phyloP scores from a whole-genome alignment of 2,113 vertebrate genomes.

The Chionis minor region DNA sequence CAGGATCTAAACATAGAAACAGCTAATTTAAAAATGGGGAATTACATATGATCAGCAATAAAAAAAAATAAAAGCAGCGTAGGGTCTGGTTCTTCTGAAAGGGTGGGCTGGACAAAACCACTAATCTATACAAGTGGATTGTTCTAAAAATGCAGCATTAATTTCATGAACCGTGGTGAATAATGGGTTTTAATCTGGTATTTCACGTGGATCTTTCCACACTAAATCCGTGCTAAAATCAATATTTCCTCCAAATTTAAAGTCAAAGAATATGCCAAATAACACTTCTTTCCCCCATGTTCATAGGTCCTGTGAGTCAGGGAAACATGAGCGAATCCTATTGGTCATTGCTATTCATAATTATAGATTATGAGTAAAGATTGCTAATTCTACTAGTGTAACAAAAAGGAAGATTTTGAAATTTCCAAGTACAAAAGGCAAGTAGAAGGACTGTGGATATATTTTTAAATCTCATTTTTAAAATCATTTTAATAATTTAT shows the following conservation, averaged over 20 bases:
- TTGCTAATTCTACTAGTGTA: background rate
- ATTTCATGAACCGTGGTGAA: background rate
- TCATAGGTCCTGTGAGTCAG: background rate
- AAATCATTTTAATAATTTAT: background rate
- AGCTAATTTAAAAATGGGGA: background rate
- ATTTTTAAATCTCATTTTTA: background rate
- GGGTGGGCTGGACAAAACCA: background rate
- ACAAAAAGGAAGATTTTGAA: background rate
- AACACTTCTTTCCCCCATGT: background rate
- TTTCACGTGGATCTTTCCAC: background rate
- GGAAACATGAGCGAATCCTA: background rate
- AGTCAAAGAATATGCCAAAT: background rate
- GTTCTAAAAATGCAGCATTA: background rate
- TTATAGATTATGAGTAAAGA: background rate
- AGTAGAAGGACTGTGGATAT: background rate
- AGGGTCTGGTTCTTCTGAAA: background rate
- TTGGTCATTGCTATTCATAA: background rate
- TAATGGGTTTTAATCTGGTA: background rate
- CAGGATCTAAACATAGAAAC: background rate
- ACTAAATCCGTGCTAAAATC: background rate
- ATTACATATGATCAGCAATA: background rate
- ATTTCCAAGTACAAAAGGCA: background rate
- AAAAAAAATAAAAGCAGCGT: background rate
- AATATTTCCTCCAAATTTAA: background rate
- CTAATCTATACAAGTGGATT: background rate